Evolutionary conservation across 2,797 vertebrate species (phyloP).

Genomic region (Potorous gilbertii): DNA sequence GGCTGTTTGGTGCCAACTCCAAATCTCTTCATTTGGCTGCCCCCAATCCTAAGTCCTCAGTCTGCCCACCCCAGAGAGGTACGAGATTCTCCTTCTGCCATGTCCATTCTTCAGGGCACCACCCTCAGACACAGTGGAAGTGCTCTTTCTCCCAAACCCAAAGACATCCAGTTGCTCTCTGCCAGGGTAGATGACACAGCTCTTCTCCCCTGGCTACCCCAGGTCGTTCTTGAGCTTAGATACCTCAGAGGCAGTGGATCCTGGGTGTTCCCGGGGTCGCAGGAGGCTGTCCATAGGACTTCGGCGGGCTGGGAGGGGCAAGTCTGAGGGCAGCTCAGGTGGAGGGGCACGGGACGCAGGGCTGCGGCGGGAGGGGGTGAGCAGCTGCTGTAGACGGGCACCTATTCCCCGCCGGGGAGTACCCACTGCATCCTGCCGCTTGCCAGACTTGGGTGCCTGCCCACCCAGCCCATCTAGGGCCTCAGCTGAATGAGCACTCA

Average conservation of each 20-base stretch:
- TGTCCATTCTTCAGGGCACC: background rate
- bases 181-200: background rate
- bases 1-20: background rate
- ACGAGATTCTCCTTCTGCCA: background rate
- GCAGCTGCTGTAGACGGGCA: slow-evolving; percentile 92
- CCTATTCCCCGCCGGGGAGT: slow-evolving; percentile 88
- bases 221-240: background rate
- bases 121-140: background rate
- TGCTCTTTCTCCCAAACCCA: background rate
- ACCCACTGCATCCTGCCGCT: slow-evolving; percentile 80
- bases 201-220: background rate
- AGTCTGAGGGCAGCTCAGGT: slow-evolving; percentile 80
- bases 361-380: slow-evolving; percentile 88
- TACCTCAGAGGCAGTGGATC: slow-evolving; percentile 93
- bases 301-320: slow-evolving; percentile 83
- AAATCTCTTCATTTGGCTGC: background rate
- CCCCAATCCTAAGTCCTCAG: background rate
- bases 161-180: background rate
- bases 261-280: slow-evolving; percentile 89
- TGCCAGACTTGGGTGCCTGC: slow-evolving; percentile 79
- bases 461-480: slow-evolving; percentile 63
- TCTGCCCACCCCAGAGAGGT: background rate
- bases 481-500: slow-evolving; percentile 71
- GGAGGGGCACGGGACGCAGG: slow-evolving; percentile 54
- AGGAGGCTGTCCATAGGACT: slow-evolving; percentile 88